Percentiles rank a stretch among this genome's conserved stretches.
Conservation (phyloP, 2,797 vertebrate species). For the Picus viridis region DNA sequence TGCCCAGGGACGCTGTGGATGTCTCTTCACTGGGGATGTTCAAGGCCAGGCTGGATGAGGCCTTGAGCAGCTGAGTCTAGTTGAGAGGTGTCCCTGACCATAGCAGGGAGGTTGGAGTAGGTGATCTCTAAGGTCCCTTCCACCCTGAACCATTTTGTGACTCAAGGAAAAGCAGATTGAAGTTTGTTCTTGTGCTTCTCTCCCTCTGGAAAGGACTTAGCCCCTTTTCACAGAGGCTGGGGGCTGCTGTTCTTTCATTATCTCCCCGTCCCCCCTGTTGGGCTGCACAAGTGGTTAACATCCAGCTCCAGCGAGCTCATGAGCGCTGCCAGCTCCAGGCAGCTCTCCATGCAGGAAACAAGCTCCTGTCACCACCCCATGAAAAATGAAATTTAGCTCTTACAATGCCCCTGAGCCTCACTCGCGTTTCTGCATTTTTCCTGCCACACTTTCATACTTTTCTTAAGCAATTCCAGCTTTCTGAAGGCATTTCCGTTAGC, state of each 20-base stretch:
- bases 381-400: not conserved
- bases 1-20: no score
- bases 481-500: not conserved
- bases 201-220: not conserved
- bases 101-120: no score
- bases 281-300: not conserved
- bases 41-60: no score
- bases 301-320: not conserved
- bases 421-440: not conserved
- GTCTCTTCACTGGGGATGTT: no score
- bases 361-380: not conserved
- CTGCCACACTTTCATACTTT: not conserved
- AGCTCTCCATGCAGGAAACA: not conserved
- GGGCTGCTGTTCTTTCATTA: not conserved
- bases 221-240: not conserved
- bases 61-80: no score
- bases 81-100: no score
- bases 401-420: not conserved
- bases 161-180: not conserved
- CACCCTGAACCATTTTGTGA: no score
- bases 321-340: not conserved
- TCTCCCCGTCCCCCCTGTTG: not conserved
- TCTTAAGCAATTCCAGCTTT: not conserved
- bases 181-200: not conserved
- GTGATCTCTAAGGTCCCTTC: no score